Percentiles rank a stretch among this genome's conserved stretches.
Evolutionary conservation across 2,113 vertebrate species (phyloP).

Genomic region (Pseudorectes ferrugineus): DNA sequence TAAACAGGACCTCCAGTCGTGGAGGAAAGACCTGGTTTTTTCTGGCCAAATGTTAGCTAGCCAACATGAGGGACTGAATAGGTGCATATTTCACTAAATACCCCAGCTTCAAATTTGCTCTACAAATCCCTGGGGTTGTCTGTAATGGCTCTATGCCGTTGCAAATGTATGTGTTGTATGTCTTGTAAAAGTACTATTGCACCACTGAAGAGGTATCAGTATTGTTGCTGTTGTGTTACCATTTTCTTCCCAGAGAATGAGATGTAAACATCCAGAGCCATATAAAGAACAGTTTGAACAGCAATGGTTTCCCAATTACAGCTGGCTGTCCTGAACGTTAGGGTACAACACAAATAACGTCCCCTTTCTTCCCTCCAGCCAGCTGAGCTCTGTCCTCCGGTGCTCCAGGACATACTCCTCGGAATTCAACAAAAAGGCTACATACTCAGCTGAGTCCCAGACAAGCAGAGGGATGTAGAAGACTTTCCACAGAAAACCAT

Average conservation of each 20-base stretch:
- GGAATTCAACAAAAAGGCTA: neutral
- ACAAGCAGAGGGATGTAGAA: neutral
- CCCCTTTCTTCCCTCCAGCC: neutral
- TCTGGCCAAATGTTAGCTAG: neutral
- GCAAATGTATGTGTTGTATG: neutral
- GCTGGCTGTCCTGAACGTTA: neutral
- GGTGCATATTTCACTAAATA: neutral
- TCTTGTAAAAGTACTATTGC: neutral
- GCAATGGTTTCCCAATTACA: neutral
- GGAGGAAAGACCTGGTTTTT: neutral
- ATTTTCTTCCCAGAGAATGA: neutral
- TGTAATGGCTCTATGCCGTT: neutral
- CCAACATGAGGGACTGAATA: neutral
- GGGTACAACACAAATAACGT: neutral
- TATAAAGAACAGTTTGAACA: neutral
- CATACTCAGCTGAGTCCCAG: neutral
- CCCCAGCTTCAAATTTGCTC: neutral
- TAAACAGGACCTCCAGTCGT: neutral
- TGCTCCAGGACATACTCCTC: neutral
- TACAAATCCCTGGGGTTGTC: too few species aligned
- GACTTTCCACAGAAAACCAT: neutral
- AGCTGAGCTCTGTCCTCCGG: neutral
- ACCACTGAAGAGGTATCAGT: neutral
- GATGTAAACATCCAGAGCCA: neutral
- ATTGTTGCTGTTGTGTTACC: neutral